Percentiles rank a stretch among this genome's conserved stretches.
phyloP scores from a whole-genome alignment of 2,113 vertebrate species.

The Coreoperca whiteheadi region DNA sequence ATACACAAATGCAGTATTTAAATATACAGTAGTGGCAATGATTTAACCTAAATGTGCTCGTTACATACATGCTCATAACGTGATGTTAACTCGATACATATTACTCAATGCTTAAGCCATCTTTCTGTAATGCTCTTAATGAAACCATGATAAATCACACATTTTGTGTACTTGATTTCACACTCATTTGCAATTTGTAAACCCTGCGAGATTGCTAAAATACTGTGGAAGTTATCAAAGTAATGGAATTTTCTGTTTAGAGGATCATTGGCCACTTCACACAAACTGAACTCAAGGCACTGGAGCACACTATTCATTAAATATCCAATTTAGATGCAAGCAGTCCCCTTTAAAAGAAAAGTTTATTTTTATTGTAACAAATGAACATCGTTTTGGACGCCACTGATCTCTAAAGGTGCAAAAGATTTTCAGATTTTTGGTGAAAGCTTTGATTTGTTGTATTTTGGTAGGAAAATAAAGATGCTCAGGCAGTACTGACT shows the following conservation, averaged over 20 bases:
- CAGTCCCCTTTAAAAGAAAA: slow-evolving; percentile 21
- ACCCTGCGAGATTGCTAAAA: neutral
- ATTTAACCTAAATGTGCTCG: neutral
- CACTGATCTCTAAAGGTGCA: neutral
- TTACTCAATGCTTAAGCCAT: neutral
- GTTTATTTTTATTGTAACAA: slow-evolving; percentile 7
- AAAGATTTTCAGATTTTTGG: slow-evolving; percentile 14
- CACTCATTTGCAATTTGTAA: neutral
- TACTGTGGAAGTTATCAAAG: slow-evolving; percentile 3
- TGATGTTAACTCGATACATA: neutral
- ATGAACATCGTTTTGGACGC: neutral
- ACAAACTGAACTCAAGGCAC: slow-evolving; percentile 6
- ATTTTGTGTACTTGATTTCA: slow-evolving; percentile 19
- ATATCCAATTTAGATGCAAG: neutral
- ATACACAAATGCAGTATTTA: neutral
- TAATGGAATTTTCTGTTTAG: neutral
- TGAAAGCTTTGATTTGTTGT: slow-evolving; percentile 21
- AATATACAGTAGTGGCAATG: neutral
- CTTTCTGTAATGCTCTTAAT: neutral
- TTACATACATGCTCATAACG: neutral
- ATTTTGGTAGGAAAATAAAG: slow-evolving; percentile 13
- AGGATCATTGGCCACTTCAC: neutral
- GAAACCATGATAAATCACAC: neutral
- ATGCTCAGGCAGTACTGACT: slow-evolving; percentile 5
- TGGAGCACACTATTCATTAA: neutral